Base-by-base conservation (phyloP, 2,888 invertebrate species). In the Eutolmus rufibarbis region DNA sequence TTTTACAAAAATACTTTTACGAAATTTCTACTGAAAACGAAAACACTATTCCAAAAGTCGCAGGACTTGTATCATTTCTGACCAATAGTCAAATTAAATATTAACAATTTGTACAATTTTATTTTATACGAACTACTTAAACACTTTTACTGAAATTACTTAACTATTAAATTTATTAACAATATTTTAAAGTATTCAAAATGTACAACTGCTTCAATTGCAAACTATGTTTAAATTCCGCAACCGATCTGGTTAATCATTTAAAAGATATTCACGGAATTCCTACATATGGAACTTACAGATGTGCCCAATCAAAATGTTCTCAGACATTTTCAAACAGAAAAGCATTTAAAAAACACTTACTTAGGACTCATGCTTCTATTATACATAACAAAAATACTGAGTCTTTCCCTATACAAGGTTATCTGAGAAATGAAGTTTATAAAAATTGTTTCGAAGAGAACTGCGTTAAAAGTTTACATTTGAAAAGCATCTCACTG, bases 31-130 rank as follows among this genome's bases (percentile, higher is more conserved):
- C 78, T 51, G 37, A 77, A 37, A 31, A 46, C 19, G 86, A 86
- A 8, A 86, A 76, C 40, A 5, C n/a, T 40, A 19, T 86, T n/a
- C 46, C 86, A 16, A 43, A 77, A 51, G 78, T 86, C 8, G 56
- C 86, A 9, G 86, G 86, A 3, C 34, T 86, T 19, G 57, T 87
- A 56, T 87, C 87, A 8, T 79, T 37, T 66, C 46, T 51, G 51
- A 51, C 51, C 4, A 51, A 51, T 14, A 51, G n/a, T 87, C 9
- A 66, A 28, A 87, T 56, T 78, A 14, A 78, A 56, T 56, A 78
- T 56, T 14, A 23, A 19, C 19, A 40, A 19, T 43, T 1, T 78
- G 19, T 34, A 19, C 40, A 86, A 74, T 9, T 23, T 86, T 34
- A 66, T 7, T 40, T 9, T 19, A 9, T 40, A 40, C 19, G 43